phyloP scores from a whole-genome alignment of 37 sponge, comb jelly and placozoan species.

The Lycopodina hypogea region DNA sequence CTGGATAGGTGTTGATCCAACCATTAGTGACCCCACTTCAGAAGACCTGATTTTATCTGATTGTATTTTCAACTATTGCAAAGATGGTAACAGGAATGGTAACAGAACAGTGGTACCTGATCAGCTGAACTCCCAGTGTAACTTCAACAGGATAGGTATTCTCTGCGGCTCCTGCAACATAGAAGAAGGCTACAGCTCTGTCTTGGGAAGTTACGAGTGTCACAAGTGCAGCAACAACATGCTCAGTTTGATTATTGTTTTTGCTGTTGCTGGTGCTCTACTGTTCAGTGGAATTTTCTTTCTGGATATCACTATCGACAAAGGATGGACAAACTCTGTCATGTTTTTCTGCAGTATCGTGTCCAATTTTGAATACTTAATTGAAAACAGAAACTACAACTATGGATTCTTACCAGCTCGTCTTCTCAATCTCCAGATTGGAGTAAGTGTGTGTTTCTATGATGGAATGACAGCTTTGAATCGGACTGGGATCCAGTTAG shows the following conservation, averaged over 20 bases:
- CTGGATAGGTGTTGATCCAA: background rate
- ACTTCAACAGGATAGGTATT: constrained; percentile 9
- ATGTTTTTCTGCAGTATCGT: constrained; percentile 38
- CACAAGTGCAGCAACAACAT: constrained; percentile 11
- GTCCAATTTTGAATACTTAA: background rate
- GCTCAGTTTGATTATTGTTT: constrained; percentile 3
- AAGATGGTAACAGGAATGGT: background rate
- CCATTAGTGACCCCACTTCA: background rate
- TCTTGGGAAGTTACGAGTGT: constrained; percentile 17
- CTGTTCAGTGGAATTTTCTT: constrained; percentile 11
- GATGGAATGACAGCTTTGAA: constrained; percentile 40
- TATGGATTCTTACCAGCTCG: background rate
- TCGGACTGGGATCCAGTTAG: constrained; percentile 28
- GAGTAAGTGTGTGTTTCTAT: constrained; percentile 40
- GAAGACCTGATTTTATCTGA: background rate
- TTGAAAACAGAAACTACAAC: background rate
- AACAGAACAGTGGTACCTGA: background rate
- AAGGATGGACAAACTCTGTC: constrained; percentile 29
- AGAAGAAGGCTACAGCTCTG: constrained; percentile 6
- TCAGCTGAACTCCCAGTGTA: constrained; percentile 16
- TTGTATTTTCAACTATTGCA: constrained; percentile 35
- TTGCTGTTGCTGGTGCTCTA: constrained; percentile 26
- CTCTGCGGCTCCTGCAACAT: constrained; percentile 24
- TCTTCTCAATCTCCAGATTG: constrained; percentile 35
- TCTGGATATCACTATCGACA: constrained; percentile 26